Evolutionary conservation across 2,113 vertebrate genomes (phyloP).

Genomic region (Tympanuchus pallidicinctus): DNA sequence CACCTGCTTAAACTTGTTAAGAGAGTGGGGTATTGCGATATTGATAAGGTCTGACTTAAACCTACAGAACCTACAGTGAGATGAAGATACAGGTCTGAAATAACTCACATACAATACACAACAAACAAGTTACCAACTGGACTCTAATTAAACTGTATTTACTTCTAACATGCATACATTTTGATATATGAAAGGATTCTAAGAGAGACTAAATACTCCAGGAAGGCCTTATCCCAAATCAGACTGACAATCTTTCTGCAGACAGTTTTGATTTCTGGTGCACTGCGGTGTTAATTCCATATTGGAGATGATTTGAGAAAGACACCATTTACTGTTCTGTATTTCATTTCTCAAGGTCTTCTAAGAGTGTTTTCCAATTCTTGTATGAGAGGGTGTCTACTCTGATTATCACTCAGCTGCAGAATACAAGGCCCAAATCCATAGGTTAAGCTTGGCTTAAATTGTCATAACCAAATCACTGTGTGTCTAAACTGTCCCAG

Average conservation of each 20-base stretch:
- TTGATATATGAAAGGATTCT: neutral
- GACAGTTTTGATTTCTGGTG: neutral
- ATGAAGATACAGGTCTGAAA: neutral
- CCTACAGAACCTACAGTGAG: neutral
- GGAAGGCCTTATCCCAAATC: neutral
- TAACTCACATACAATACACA: neutral
- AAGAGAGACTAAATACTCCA: neutral
- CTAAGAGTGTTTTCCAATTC: neutral
- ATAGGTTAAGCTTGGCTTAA: conserved; percentile 31
- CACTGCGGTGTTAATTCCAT: neutral
- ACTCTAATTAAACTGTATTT: neutral
- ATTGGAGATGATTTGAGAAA: neutral
- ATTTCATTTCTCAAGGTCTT: neutral
- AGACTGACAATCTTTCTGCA: neutral
- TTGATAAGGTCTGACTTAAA: neutral
- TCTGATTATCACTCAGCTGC: neutral
- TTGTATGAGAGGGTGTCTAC: neutral
- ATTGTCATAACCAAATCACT: neutral
- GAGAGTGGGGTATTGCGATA: neutral
- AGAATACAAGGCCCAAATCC: neutral
- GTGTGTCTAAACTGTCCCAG: neutral
- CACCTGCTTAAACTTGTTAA: neutral
- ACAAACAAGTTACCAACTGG: neutral
- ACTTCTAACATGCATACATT: neutral
- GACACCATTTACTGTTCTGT: neutral